These are phyloP conservation scores for Polypterus bichir DNA, from an alignment of 2,113 vertebrate genomes.

Conservation along the genomic window DNA sequence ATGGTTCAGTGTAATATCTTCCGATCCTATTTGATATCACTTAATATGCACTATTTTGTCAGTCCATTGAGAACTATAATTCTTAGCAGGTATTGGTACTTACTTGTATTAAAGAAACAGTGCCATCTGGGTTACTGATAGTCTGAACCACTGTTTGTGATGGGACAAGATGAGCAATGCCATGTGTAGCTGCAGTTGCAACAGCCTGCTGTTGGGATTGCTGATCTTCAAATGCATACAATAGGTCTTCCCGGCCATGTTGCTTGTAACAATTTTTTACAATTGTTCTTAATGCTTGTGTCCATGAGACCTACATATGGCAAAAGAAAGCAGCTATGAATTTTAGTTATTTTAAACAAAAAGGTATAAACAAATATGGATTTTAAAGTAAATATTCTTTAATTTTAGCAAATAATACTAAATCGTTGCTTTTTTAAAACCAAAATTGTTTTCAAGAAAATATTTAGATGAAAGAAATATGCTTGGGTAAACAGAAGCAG, in stretches of 20 bases:
- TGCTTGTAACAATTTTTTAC: slow-evolving; percentile 98
- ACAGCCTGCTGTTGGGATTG: slow-evolving; percentile 64
- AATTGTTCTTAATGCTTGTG: slow-evolving; percentile 84
- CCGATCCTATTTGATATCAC: no score
- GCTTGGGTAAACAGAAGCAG: no score
- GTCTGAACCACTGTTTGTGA: slow-evolving; percentile 95
- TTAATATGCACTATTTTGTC: no score
- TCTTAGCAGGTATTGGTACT: slow-evolving; percentile 23
- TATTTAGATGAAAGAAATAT: no score
- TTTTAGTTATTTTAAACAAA: no score
- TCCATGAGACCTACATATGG: slow-evolving; percentile 81
- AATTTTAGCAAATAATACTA: no score
- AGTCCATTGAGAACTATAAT: not conserved
- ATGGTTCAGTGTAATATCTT: no score
- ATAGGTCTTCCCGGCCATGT: slow-evolving; percentile 85
- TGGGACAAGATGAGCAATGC: slow-evolving; percentile 88
- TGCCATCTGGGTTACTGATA: slow-evolving; percentile 93
- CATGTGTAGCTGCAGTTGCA: slow-evolving; percentile 63
- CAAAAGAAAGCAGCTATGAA: not conserved
- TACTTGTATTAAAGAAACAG: slow-evolving; percentile 95
- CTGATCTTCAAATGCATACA: slow-evolving; percentile 93
- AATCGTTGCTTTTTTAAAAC: no score
- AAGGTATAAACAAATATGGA: no score
- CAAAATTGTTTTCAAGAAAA: no score
- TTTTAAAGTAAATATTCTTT: no score